These are phyloP conservation scores for Platalea minor DNA, from an alignment of 2,797 vertebrate species.

Conservation along the genomic window DNA sequence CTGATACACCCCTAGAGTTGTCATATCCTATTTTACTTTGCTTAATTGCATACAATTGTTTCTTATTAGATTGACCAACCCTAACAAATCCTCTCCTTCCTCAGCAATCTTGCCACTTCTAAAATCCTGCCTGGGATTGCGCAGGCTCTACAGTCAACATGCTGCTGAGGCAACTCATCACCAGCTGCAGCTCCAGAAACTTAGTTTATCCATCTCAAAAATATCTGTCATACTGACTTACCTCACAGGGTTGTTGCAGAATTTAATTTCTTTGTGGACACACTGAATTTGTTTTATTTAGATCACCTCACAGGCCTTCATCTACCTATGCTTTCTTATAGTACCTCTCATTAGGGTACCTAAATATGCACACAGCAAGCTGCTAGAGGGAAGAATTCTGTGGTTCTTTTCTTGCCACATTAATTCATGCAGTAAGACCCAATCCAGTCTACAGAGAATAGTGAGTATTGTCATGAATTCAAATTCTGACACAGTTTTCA, in stretches of 20 bases:
- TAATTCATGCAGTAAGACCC: background rate
- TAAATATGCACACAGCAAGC: background rate
- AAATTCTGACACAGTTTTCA: background rate
- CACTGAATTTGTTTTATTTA: background rate
- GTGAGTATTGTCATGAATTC: background rate
- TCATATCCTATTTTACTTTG: background rate
- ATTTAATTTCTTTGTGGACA: background rate
- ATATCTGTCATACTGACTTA: background rate
- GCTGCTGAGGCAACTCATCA: background rate
- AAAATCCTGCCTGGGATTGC: background rate
- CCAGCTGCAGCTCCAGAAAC: background rate
- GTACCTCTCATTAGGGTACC: background rate
- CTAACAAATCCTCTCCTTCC: background rate
- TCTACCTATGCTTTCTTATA: background rate
- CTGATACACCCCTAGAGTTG: background rate
- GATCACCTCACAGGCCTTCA: background rate
- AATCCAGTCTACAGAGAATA: background rate
- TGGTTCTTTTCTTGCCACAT: background rate
- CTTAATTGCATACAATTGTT: background rate
- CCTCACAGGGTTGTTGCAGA: background rate
- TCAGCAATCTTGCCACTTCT: background rate
- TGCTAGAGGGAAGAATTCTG: background rate
- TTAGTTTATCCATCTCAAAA: background rate
- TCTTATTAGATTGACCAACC: background rate
- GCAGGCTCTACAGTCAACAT: background rate